These are phyloP conservation scores for Planococcus citri DNA, from an alignment of 1,140 invertebrate species.

Conservation along the genomic window DNA sequence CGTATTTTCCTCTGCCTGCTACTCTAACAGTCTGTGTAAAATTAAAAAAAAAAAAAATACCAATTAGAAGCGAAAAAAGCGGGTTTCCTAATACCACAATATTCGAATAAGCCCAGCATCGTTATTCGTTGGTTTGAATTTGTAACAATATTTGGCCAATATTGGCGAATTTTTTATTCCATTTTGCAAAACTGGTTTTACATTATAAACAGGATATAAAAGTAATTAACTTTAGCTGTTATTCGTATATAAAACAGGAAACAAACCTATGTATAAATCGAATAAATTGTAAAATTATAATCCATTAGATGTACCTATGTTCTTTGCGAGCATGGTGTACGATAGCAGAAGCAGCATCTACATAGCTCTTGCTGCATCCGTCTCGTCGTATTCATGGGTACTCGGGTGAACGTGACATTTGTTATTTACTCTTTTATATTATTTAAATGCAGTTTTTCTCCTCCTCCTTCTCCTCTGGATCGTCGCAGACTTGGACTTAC, in stretches of 20 bases:
- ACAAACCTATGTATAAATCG: not conserved
- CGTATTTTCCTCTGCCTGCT: not conserved
- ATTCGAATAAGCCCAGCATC: too few species aligned
- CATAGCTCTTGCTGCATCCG: not conserved
- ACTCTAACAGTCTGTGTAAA: too few species aligned
- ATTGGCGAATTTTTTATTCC: not conserved
- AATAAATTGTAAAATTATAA: conserved; percentile 5
- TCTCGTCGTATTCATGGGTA: not conserved
- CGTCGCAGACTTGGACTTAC: too few species aligned
- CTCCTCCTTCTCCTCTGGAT: too few species aligned
- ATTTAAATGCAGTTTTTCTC: not conserved
- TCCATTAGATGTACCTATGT: not conserved
- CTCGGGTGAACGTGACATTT: not conserved
- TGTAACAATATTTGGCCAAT: conserved; percentile 5
- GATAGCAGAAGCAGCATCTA: too few species aligned
- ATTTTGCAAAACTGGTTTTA: not conserved
- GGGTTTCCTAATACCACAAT: too few species aligned
- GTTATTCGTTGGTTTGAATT: not conserved
- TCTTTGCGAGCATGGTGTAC: too few species aligned
- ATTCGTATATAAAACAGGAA: not conserved
- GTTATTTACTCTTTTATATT: not conserved
- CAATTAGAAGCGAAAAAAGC: not conserved
- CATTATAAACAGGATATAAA: not conserved
- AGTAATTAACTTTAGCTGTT: not conserved
- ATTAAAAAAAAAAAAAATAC: not conserved